phyloP scores from a whole-genome alignment of 2,797 vertebrate species.

The Typhlichthys subterraneus region DNA sequence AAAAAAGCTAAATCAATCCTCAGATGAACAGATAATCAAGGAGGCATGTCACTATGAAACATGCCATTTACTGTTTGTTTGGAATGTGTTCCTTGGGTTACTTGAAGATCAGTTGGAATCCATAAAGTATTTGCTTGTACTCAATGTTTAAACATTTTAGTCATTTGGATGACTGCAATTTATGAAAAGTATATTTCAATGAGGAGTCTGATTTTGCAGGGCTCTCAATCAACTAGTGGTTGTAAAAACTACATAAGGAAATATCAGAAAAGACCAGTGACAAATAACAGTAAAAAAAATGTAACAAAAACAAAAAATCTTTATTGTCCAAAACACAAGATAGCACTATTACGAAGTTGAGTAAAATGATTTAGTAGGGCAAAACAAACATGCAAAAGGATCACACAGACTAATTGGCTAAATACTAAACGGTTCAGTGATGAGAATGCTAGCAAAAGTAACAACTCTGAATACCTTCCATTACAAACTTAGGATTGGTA shows the following conservation, averaged over 20 bases:
- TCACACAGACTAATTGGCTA: constrained; percentile 54
- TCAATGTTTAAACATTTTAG: constrained; percentile 34
- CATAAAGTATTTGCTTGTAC: constrained; percentile 39
- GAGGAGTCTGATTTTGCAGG: neutral
- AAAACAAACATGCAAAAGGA: constrained; percentile 67
- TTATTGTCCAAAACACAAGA: constrained; percentile 67
- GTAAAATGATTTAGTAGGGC: constrained; percentile 29
- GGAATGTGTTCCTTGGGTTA: neutral
- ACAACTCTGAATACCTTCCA: constrained; percentile 6
- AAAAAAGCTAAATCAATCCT: no score
- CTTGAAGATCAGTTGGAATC: neutral
- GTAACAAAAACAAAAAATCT: constrained; percentile 48
- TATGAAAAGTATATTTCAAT: neutral
- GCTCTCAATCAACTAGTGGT: neutral
- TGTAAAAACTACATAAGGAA: neutral
- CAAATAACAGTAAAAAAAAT: constrained; percentile 5
- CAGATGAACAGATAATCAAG: neutral
- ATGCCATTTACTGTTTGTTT: neutral
- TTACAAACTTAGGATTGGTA: neutral
- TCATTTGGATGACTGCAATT: constrained; percentile 15
- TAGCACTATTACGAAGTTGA: constrained; percentile 40
- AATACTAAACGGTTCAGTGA: constrained; percentile 47
- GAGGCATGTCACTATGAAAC: no score
- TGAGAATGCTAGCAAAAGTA: constrained; percentile 49
- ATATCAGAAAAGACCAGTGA: neutral